Conservation (phyloP, 1,140 invertebrate species). For the Bombus polaris region DNA sequence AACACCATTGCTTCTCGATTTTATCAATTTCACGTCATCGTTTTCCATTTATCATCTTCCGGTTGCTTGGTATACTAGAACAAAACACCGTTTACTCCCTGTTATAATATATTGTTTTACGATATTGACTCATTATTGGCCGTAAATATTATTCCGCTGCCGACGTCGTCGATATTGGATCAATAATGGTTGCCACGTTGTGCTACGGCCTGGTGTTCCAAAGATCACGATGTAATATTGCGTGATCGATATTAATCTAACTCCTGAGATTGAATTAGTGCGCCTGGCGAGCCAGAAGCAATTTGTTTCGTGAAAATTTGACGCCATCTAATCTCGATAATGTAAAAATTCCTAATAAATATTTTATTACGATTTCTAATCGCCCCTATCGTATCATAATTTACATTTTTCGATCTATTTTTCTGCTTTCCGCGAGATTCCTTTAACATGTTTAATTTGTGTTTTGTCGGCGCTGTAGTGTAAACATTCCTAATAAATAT, state of each 20-base stretch:
- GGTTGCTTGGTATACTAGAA: not conserved
- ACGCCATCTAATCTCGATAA: not conserved
- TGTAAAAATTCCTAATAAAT: not conserved
- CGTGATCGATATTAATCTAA: conserved; percentile 26
- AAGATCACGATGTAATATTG: not conserved
- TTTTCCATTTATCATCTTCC: not conserved
- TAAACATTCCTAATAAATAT: too few relatives aligned
- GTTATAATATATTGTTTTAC: conserved; percentile 33
- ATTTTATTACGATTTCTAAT: not conserved
- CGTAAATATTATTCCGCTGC: conserved; percentile 39
- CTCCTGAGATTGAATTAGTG: not conserved
- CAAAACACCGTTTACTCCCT: not conserved
- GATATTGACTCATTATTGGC: conserved; percentile 33
- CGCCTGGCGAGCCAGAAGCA: not conserved
- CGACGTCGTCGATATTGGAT: conserved; percentile 6
- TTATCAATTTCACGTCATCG: conserved; percentile 10
- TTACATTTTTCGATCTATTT: not conserved
- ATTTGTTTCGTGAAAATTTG: not conserved
- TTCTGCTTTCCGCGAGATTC: not conserved
- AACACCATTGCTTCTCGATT: not conserved
- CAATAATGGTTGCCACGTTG: conserved; percentile 14
- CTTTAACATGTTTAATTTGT: too few relatives aligned
- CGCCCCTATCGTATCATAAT: not conserved
- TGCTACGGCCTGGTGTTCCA: not conserved
- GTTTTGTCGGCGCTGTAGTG: too few relatives aligned